Evolutionary conservation across 2,888 invertebrate species (phyloP).

Genomic region (Rhagonycha lutea): DNA sequence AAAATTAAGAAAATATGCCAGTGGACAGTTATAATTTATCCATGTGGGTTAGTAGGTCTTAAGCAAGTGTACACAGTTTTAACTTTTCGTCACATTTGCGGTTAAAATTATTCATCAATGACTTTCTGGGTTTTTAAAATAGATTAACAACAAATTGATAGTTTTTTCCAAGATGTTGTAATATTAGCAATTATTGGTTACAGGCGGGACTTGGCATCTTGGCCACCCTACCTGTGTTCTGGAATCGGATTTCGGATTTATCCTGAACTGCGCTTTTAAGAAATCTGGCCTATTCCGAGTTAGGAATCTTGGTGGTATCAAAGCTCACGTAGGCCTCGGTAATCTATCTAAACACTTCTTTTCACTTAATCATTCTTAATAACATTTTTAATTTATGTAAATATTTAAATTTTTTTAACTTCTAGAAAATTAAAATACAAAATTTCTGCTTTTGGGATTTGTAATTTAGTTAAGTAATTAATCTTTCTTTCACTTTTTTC

Average conservation of each 20-base stretch:
- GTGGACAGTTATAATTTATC: constrained; percentile 11
- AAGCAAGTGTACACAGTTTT: constrained; percentile 3
- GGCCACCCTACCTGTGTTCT: constrained; percentile 81
- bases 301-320: constrained; percentile 86
- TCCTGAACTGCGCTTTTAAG: constrained; percentile 90
- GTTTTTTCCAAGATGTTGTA: constrained; percentile 19
- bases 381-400: constrained; percentile 21
- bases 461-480: constrained; percentile 7
- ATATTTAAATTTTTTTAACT: constrained; percentile 9
- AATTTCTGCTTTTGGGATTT: constrained; percentile 17
- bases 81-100: neutral
- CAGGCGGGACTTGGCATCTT: constrained; percentile 64
- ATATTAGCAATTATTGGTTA: constrained; percentile 51
- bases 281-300: constrained; percentile 89
- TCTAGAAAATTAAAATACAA: constrained; percentile 6
- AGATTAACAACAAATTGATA: neutral
- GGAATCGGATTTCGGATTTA: constrained; percentile 88
- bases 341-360: constrained; percentile 52
- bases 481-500: constrained; percentile 6
- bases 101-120: neutral
- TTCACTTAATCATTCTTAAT: constrained; percentile 22
- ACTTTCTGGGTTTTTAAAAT: neutral
- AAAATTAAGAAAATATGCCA: constrained; percentile 15
- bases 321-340: constrained; percentile 90
- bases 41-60: constrained; percentile 31